Base-by-base conservation (phyloP, 1,140 invertebrate species). In the Eulimnadia texana region DNA sequence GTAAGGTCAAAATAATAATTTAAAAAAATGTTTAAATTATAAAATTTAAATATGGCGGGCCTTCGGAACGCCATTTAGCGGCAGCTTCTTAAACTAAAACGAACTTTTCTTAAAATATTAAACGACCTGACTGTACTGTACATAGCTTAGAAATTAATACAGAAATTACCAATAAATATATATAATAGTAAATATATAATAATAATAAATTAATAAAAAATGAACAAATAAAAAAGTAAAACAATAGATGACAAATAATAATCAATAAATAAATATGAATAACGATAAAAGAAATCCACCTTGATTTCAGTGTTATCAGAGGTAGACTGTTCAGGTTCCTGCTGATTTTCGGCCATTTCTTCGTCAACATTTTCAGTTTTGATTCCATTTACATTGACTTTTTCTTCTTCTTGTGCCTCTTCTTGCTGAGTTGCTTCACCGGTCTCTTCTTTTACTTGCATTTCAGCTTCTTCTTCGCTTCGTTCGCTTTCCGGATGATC, bases 281-380 rank as follows among this genome's bases (percentile, higher is more conserved):
- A n/a, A n/a, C n/a, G n/a, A n/a, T n/a, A n/a, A 23, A 51, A 27
- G 9, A 27, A 20, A 19, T 60, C 42, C n/a, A 27, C 23, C 23
- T 60, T 60, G 50, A 50, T 33, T 28, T 60, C 42, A 16, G 25
- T 50, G n/a, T 25, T n/a, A 27, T 19, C 29, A n/a, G 50, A 3
- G 33, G 58, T 24, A 2, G 29, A n/a, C n/a, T n/a, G n/a, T n/a
- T n/a, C 49, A 16, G 33, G 24, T 50, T 42, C 16, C 11, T 52
- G 53, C 13, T 64, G 64, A 42, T 63, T 49, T 50, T 62, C 65
- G n/a, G 58, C 49, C 22, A 67, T 66, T 29, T 66, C 64, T 9
- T 25, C 52, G 19, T 54, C 28, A 27, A 23, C 52, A 23, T 54
- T 27, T 13, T 25, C 23, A 16, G 52, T 25, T 25, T 23, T 25